Base-by-base conservation (phyloP, 2,888 invertebrate species). In the Hypselothyrea guttata region DNA sequence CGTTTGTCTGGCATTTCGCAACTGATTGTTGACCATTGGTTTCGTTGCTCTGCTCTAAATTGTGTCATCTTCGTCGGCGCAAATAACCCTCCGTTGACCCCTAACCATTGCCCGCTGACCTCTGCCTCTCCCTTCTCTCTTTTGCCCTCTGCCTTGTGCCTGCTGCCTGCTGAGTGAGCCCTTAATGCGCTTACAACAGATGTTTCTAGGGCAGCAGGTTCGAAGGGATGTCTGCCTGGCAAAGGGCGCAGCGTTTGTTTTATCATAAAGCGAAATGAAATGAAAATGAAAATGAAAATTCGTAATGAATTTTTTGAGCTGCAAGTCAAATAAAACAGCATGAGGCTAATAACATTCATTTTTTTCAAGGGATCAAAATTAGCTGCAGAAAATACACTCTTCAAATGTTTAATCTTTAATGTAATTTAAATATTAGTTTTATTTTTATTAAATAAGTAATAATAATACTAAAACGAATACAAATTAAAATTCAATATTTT, bases 171-270 rank as follows among this genome's bases (percentile, higher is more conserved):
- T 37, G 55, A 44, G 45, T 47, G 66, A 65, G 55, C 63, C 66
- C 49, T 82, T 79, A 79, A 79, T 82, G 79, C 84, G 71, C 71
- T 61, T 62, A 71, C 44, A 84, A 64, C 79, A 79, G 79, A 82
- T 79, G 79, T 84, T 84, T 61, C 37, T 37, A 13, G 42, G 46
- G 55, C 52, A 64, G 22, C 40, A 52, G 52, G 55, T 56, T 60
- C 56, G 22, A 22, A 40, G 66, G 71, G 56, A 53, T 53, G 58
- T 34, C 18, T n/a, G 38, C 7, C 7, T 1, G 11, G 30, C 11
- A 2, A 22, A 16, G 30, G 9, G n/a, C 4, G 16, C 22, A 22
- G 22, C 22, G 22, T 2, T 22, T 22, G 22, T 22, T 22, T 22
- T 22, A 22, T 7, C 8, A 2, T n/a, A 30, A 30, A 30, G 7